Percentiles rank a stretch among this genome's conserved stretches.
phyloP scores from a whole-genome alignment of 2,888 invertebrate species.

The Diabrotica balteata region DNA sequence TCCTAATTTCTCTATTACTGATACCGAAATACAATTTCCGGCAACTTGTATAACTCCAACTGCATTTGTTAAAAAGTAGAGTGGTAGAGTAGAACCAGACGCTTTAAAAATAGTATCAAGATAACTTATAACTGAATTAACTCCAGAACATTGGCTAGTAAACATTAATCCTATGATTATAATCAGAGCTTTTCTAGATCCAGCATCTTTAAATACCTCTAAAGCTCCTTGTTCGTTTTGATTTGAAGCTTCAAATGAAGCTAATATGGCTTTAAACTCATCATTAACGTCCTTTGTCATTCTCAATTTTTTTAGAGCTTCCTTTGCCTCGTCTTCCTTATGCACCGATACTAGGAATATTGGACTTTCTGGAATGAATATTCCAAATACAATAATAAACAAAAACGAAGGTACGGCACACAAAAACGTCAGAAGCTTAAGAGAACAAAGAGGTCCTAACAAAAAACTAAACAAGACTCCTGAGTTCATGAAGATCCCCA shows the following conservation, averaged over 20 bases:
- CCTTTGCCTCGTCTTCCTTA: constrained; percentile 66
- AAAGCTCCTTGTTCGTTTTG: constrained; percentile 27
- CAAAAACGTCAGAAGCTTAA: constrained; percentile 40
- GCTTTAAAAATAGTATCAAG: constrained; percentile 74
- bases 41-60: constrained; percentile 80
- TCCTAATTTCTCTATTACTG: constrained; percentile 78
- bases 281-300: constrained; percentile 28
- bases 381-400: constrained; percentile 39
- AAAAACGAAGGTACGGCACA: constrained; percentile 39
- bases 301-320: constrained; percentile 54
- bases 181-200: constrained; percentile 64
- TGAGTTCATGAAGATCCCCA: constrained; percentile 38
- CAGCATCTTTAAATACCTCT: constrained; percentile 30
- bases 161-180: constrained; percentile 79
- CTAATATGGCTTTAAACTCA: constrained; percentile 29
- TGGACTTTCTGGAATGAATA: constrained; percentile 46
- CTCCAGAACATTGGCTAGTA: constrained; percentile 80
- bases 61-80: constrained; percentile 73
- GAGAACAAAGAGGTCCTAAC: constrained; percentile 42
- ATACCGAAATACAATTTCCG: constrained; percentile 71
- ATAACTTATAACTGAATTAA: constrained; percentile 82
- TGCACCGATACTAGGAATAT: constrained; percentile 57
- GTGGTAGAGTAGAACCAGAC: constrained; percentile 69
- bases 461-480: constrained; percentile 43
- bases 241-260: constrained; percentile 25